These are phyloP conservation scores for Montifringilla adamsi DNA, from an alignment of 2,113 vertebrate genomes.

Conservation along the genomic window DNA sequence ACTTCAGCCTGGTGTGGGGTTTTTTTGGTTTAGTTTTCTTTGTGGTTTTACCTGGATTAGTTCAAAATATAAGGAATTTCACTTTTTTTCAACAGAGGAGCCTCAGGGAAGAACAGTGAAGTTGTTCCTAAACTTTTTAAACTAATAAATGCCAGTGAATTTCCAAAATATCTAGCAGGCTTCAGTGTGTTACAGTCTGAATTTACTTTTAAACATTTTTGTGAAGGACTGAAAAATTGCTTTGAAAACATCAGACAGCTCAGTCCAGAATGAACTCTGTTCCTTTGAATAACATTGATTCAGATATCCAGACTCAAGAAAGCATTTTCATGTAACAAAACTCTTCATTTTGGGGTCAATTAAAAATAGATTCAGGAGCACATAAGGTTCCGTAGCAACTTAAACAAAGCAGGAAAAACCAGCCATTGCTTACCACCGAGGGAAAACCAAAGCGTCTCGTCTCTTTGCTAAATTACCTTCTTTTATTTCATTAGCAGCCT, in stretches of 20 bases:
- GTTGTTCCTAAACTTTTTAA: background rate
- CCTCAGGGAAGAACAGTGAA: background rate
- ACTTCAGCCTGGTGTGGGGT: background rate
- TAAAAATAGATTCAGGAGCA: constrained; percentile 30
- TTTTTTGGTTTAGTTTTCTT: background rate
- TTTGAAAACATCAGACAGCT: background rate
- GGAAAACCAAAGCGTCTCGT: background rate
- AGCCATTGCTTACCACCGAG: background rate
- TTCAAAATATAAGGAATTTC: background rate
- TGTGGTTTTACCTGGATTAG: background rate
- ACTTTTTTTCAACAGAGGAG: background rate
- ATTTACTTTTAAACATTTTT: background rate
- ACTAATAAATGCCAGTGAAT: background rate
- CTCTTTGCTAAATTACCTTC: background rate
- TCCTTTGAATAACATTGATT: background rate
- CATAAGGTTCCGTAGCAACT: constrained; percentile 24
- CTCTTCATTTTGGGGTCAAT: background rate
- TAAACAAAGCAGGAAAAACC: background rate
- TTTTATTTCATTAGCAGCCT: constrained; percentile 17
- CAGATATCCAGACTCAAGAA: background rate
- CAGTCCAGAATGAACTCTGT: background rate
- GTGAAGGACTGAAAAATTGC: background rate
- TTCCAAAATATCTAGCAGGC: background rate
- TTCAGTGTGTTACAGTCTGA: background rate
- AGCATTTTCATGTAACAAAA: background rate